Evolutionary conservation across 2,888 invertebrate genomes (phyloP).

Genomic region (Lobophora halterata): DNA sequence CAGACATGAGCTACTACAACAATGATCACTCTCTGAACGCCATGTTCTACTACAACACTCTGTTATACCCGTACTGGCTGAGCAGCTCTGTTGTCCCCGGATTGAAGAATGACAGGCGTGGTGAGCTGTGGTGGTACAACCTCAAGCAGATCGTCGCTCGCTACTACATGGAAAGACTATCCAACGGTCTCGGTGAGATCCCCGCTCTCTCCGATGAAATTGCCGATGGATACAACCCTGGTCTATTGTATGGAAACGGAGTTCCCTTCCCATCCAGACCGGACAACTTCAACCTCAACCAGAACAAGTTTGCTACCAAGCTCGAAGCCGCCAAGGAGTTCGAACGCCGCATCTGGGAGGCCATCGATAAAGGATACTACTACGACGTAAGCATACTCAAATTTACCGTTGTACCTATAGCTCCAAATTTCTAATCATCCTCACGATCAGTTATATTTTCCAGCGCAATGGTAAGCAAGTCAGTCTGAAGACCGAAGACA

Average conservation of each 20-base stretch:
- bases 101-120: conserved; percentile 39
- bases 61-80: conserved; percentile 84
- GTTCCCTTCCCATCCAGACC: conserved; percentile 83
- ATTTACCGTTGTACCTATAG: background rate
- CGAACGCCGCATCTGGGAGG: conserved; percentile 79
- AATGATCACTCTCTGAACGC: conserved; percentile 86
- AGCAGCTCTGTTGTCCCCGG: conserved; percentile 72
- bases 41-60: conserved; percentile 82
- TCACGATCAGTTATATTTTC: conserved; percentile 5
- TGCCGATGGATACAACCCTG: conserved; percentile 82
- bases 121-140: conserved; percentile 29
- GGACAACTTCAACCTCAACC: conserved; percentile 74
- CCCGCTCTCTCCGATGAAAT: conserved; percentile 73
- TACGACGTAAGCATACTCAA: conserved; percentile 50
- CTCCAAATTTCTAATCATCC: background rate
- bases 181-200: conserved; percentile 84
- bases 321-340: conserved; percentile 69
- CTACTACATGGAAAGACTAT: conserved; percentile 88
- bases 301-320: conserved; percentile 61
- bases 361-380: conserved; percentile 80
- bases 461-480: conserved; percentile 75
- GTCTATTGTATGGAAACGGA: conserved; percentile 83
- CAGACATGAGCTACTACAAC: conserved; percentile 83
- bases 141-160: conserved; percentile 85
- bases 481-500: conserved; percentile 80